Evolutionary conservation across 2,888 invertebrate species (phyloP), one percentile per base, ranked within the genome.

Genomic region (Agrenia bidenticulata): DNA sequence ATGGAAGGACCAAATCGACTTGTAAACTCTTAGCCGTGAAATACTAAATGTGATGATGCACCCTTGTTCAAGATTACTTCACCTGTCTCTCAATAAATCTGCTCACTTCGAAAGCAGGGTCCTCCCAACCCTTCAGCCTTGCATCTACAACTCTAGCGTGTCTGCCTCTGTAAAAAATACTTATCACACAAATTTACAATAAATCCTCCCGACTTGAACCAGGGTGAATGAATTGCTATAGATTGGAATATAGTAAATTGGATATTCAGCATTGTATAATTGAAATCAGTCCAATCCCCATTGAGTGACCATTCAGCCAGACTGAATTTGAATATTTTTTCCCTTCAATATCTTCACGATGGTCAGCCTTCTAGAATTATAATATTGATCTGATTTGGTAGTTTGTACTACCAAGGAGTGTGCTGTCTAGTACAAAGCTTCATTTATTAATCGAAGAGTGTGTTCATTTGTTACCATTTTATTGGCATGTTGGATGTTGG

Each of bases 81-180:
- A 64, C 37, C 60, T 71, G 71, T 71, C 71, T 65, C 67, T 67
- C 71, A 72, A 72, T 72, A 72, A 72, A 72, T 72, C 71, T 72
- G 69, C 69, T 69, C 63, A 55, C 62, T 67, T 45, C 42, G 39
- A 66, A 72, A 67, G 65, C 65, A 69, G 72, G 67, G 63, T 69
- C 67, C 72, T 72, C 72, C 72, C 72, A 59, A 66, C 67, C 72
- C 72, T 67, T 72, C 62, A 69, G 72, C 69, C 45, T 58, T 32
- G 5, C 32, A 32, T 7, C 32, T 32, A 32, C 32, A 32, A 32
- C 11, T 7, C 11, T 32, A 4, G 11, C 11, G 32, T 32, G 26
- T 62, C 42, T 23, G 51, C 45, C 45, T 45, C 45, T 45, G 45
- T 45, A 23, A 51, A 51, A 49, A 51, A 24, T 51, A 19, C 51